Evolutionary conservation across 2,113 vertebrate genomes (phyloP), one percentile per base, ranked within the genome.

Genomic region (Axis porcinus): DNA sequence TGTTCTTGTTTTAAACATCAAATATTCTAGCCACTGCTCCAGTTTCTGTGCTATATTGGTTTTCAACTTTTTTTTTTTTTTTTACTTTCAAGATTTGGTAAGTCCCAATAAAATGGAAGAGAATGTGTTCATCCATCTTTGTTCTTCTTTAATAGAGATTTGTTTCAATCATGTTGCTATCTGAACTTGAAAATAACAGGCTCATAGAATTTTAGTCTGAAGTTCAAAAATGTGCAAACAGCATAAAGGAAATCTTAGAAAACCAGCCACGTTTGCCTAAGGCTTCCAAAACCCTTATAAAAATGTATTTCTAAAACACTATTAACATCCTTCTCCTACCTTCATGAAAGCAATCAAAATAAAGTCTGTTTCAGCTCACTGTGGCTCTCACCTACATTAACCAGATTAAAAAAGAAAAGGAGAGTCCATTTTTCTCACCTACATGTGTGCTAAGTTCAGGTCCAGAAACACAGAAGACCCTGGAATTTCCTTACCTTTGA

Each of bases 71-170:
- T 92, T 93, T 96, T 92, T 90, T 40, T 40, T 89, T 95, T 89
- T 86, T 30, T 78, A 84, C 70, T 85, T 91, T 52, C n/a, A 85
- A 54, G 40, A 85, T 96, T 97, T 86, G 83, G 47, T 83, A 97
- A 97, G 86, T 97, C 28, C 52, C 95, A 89, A 70, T 97, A 97
- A 97, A 95, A 91, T 89, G 52, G 64, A 93, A 84, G 94, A 90
- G 97, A 97, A 93, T 93, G 43, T 94, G 74, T 93, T 98, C 97
- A 97, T 98, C 95, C 89, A 97, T 97, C 97, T 98, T 98, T 98
- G 87, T 93, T 97, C 95, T 97, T 97, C 86, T 98, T 94, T 97
- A 97, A 96, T 97, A 97, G 94, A 98, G 89, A 97, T 97, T 97
- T 97, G 91, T 96, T 97, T 98, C 97, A 98, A 94, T 98, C 97